Conservation (phyloP, 2,113 vertebrate species). For the Lathamus discolor region DNA sequence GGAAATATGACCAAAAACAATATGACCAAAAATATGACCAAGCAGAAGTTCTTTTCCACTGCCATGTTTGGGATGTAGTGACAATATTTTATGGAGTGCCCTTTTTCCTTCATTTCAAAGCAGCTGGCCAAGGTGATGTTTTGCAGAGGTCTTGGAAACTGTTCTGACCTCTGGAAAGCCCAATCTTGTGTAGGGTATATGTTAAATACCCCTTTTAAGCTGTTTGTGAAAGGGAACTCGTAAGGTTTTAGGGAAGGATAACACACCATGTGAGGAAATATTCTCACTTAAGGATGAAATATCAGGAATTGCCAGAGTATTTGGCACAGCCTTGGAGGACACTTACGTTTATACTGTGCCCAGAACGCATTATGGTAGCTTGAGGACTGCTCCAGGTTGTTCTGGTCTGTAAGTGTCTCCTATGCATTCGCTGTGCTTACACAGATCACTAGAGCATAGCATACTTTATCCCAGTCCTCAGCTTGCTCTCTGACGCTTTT, state of each 20-base stretch:
- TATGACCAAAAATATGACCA: neutral
- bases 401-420: neutral
- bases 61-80: neutral
- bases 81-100: neutral
- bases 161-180: constrained; percentile 40
- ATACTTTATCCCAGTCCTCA: neutral
- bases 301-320: neutral
- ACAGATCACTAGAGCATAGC: neutral
- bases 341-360: neutral
- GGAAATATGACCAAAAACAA: neutral
- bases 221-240: neutral
- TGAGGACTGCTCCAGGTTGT: neutral
- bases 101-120: constrained; percentile 22
- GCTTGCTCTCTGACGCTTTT: neutral
- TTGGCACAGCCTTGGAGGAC: neutral
- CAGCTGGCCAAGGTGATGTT: neutral
- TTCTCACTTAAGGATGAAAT: neutral
- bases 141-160: constrained; percentile 29
- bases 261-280: neutral
- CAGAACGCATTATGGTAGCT: neutral
- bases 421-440: neutral
- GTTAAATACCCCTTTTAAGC: neutral
- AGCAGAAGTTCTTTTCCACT: neutral
- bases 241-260: neutral
- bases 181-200: neutral